Conservation (phyloP, 1,140 invertebrate genomes). For the Pseudomyrmex concolor region DNA sequence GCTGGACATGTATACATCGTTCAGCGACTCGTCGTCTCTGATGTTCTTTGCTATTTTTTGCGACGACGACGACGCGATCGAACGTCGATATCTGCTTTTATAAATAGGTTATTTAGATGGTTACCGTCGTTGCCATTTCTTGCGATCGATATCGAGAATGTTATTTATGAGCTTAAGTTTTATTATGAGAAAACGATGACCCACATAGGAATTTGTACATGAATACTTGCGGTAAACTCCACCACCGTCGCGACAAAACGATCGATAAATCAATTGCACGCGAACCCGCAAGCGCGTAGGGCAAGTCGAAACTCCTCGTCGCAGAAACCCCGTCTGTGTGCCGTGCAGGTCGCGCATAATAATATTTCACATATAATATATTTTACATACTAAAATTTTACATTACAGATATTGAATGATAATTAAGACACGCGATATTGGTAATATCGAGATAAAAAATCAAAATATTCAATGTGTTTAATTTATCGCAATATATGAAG, state of each 20-base stretch:
- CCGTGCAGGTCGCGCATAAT: constrained; percentile 31
- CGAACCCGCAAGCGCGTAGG: constrained; percentile 65
- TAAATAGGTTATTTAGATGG: not conserved
- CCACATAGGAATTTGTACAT: constrained; percentile 64
- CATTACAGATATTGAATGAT: not conserved
- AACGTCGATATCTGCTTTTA: not conserved
- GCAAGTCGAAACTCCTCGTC: constrained; percentile 37
- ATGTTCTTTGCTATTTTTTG: not conserved
- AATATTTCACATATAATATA: constrained; percentile 8
- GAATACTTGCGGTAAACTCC: constrained; percentile 66
- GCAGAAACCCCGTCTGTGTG: constrained; percentile 36
- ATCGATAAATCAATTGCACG: constrained; percentile 73
- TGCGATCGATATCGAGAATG: not conserved
- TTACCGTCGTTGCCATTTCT: not conserved
- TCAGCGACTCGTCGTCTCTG: not conserved
- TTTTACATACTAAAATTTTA: not conserved
- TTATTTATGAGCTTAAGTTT: constrained; percentile 14
- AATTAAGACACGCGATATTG: not conserved
- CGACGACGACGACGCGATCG: not conserved
- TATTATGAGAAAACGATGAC: constrained; percentile 53
- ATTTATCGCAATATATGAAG: not conserved
- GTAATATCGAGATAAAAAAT: not conserved
- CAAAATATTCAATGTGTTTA: constrained; percentile 8
- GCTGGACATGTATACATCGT: not conserved
- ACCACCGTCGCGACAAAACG: constrained; percentile 60